phyloP scores from a whole-genome alignment of 2,113 vertebrate genomes.

The Uria aalge region DNA sequence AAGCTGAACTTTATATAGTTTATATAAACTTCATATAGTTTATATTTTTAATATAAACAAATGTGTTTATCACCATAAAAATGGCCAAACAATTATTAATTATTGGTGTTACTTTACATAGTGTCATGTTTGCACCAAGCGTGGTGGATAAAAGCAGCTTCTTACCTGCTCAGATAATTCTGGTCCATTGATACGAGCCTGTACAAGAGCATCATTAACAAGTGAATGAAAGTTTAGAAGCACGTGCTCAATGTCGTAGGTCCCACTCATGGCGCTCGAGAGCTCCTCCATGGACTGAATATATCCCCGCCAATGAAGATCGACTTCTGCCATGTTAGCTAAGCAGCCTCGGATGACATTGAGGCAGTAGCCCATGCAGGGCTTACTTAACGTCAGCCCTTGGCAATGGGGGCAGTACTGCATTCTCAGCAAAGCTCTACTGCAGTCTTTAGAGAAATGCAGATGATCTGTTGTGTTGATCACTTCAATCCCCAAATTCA shows the following conservation, averaged over 20 bases:
- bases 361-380: constrained; percentile 91
- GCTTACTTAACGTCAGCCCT: constrained; percentile 79
- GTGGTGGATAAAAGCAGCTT: background rate
- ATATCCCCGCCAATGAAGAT: constrained; percentile 82
- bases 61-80: background rate
- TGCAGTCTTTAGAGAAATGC: constrained; percentile 82
- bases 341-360: constrained; percentile 86
- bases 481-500: constrained; percentile 89
- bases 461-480: constrained; percentile 90
- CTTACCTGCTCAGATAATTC: constrained; percentile 80
- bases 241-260: constrained; percentile 75
- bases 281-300: constrained; percentile 83
- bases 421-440: constrained; percentile 83
- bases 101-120: background rate
- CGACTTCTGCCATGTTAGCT: constrained; percentile 84
- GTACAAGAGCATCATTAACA: constrained; percentile 78
- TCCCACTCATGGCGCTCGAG: constrained; percentile 75
- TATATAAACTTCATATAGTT: too few species aligned
- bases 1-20: background rate
- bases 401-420: constrained; percentile 87
- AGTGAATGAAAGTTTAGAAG: constrained; percentile 80
- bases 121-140: accelerated
- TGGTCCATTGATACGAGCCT: constrained; percentile 68
- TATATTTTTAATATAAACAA: background rate
- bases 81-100: background rate